phyloP scores from a whole-genome alignment of 2,888 invertebrate species.

The Synergus itoensis region DNA sequence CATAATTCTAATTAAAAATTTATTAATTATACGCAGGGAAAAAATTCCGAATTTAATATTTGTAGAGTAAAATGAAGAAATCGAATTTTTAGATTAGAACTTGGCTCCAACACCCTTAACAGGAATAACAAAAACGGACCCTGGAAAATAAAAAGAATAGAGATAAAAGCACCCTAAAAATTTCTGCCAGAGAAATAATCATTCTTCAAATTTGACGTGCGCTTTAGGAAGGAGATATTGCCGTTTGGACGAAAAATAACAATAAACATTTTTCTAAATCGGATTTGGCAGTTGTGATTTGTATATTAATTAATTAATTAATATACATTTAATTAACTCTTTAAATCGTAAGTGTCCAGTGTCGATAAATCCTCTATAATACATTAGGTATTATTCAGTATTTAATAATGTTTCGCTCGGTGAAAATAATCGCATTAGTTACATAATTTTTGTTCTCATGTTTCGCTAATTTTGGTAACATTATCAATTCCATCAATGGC shows the following conservation, averaged over 20 bases:
- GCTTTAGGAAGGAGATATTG: slow-evolving; percentile 1
- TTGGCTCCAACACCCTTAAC: too few relatives aligned
- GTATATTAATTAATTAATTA: background rate
- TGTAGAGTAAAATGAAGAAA: too few relatives aligned
- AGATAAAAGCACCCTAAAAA: background rate
- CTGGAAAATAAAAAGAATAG: background rate
- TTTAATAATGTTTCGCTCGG: slow-evolving; percentile 22
- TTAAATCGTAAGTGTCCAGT: background rate
- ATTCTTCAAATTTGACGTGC: background rate
- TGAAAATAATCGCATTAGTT: background rate
- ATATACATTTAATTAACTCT: too few relatives aligned
- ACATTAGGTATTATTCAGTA: background rate
- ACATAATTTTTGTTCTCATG: slow-evolving; percentile 25
- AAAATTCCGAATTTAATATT: too few relatives aligned
- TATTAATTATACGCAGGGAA: too few relatives aligned
- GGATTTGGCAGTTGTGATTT: slow-evolving; percentile 46
- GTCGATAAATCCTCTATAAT: background rate
- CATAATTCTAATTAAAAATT: too few relatives aligned
- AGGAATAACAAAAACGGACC: background rate
- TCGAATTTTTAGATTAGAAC: too few relatives aligned
- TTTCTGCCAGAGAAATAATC: background rate
- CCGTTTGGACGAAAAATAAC: slow-evolving; percentile 25
- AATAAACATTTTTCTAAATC: background rate
- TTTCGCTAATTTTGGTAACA: slow-evolving; percentile 57
- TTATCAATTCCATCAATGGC: slow-evolving; percentile 76